Evolutionary conservation across 2,888 invertebrate species (phyloP).

Genomic region (Catocala nupta): DNA sequence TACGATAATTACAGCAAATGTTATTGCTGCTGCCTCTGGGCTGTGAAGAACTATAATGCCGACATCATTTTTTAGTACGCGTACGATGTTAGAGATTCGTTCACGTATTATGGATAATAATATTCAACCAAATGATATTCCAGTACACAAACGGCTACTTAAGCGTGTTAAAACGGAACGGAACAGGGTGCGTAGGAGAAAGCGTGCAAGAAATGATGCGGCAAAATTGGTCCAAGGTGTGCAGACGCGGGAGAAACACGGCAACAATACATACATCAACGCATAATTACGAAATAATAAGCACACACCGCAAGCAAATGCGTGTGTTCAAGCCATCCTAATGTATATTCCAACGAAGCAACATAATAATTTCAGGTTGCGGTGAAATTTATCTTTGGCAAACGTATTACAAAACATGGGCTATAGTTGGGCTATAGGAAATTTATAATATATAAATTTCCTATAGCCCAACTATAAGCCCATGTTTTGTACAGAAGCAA

Average conservation of each 20-base stretch:
- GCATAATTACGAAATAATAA: slow-evolving; percentile 67
- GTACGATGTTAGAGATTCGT: not conserved
- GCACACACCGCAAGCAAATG: slow-evolving; percentile 50
- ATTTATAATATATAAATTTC: no score
- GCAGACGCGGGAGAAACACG: slow-evolving; percentile 44
- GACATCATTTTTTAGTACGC: no score
- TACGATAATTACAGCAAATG: no score
- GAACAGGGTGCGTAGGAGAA: slow-evolving; percentile 57
- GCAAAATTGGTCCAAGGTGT: slow-evolving; percentile 50
- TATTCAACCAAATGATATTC: slow-evolving; percentile 24
- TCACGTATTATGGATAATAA: slow-evolving; percentile 5
- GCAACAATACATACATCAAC: slow-evolving; percentile 55
- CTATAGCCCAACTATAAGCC: no score
- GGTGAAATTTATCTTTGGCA: not conserved
- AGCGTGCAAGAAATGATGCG: slow-evolving; percentile 67
- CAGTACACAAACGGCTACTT: slow-evolving; percentile 30
- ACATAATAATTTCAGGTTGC: not conserved
- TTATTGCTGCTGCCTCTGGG: no score
- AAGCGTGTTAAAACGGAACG: slow-evolving; percentile 49
- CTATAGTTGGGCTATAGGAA: no score
- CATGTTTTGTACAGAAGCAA: no score
- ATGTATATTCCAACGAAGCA: slow-evolving; percentile 20
- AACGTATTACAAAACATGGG: no score
- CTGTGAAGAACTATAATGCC: no score
- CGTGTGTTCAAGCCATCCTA: slow-evolving; percentile 47